Base-by-base conservation (phyloP, 2,113 vertebrate genomes). In the Leptobrachium leishanense region DNA sequence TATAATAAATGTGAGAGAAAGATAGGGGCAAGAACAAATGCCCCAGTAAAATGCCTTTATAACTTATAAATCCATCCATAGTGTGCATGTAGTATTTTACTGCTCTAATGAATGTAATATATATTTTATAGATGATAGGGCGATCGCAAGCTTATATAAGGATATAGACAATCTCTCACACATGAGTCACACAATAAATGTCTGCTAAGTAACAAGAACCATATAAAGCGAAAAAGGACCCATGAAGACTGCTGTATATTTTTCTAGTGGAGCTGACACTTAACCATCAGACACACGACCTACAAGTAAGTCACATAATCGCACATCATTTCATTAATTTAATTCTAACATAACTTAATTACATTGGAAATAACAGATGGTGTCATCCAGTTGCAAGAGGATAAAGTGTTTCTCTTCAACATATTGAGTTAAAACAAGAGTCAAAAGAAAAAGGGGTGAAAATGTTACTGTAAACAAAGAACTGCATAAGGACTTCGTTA, bases 311-410 rank as follows among this genome's bases (percentile, higher is more conserved):
- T 86, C 87, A 84, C 82, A 84, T 59, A 59, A 59, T 11, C 85
- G 90, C 89, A 83, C 85, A 84, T 87, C 82, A 88, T 87, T 20
- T 44, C 82, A 83, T 75, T 90, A 86, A 91, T 91, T 89, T 83
- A 89, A 91, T 91, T 90, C 88, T 87, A 88, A 84, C 85, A 88
- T 93, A 90, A 92, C 90, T 89, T 89, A 85, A 92, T 93, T 93
- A 88, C 75, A 85, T 46, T 86, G 87, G 76, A 86, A 90, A 90
- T 90, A 89, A 86, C 92, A 92, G 88, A 91, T 92, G 90, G 90
- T 90, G 87, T 89, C 86, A 87, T 74, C 75, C 82, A 88, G 85
- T 44, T 85, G 86, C 85, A 85, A 89, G 85, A 86, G 88, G 90
- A 88, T 88, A 89, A 88, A 88, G 83, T 87, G 87, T 82, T 84